Conservation (phyloP, 2,113 vertebrate species). For the Microtus pennsylvanicus region DNA sequence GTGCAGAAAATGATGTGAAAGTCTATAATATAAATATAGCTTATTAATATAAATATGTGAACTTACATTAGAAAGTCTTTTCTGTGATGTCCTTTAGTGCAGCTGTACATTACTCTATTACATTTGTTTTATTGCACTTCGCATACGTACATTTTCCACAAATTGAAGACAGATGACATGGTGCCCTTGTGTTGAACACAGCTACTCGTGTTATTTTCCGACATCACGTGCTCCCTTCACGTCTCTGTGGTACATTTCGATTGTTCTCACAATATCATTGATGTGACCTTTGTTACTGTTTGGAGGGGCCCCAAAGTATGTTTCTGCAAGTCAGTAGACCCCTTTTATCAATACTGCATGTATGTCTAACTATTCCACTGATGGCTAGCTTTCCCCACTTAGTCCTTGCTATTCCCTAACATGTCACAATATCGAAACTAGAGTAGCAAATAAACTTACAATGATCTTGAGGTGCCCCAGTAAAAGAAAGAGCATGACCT, state of each 20-base stretch:
- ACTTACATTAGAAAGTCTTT: neutral
- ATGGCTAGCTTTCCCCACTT: neutral
- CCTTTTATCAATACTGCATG: neutral
- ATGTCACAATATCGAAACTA: neutral
- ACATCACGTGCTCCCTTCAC: neutral
- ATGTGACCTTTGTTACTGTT: neutral
- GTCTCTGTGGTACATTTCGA: neutral
- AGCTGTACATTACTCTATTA: neutral
- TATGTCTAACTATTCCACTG: neutral
- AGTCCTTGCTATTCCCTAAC: neutral
- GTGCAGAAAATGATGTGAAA: neutral
- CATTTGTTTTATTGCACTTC: neutral
- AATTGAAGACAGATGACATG: neutral
- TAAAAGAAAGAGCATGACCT: neutral
- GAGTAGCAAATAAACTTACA: neutral
- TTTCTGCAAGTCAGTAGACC: neutral
- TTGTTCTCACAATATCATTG: neutral
- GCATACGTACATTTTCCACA: neutral
- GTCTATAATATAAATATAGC: neutral
- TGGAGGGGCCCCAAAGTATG: neutral
- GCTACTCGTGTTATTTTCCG: neutral
- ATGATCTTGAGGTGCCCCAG: neutral
- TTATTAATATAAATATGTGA: neutral
- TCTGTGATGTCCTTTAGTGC: neutral
- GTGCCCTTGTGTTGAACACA: neutral